Evolutionary conservation across 2,888 invertebrate species (phyloP).

Genomic region (Nemotelus nigrinus): DNA sequence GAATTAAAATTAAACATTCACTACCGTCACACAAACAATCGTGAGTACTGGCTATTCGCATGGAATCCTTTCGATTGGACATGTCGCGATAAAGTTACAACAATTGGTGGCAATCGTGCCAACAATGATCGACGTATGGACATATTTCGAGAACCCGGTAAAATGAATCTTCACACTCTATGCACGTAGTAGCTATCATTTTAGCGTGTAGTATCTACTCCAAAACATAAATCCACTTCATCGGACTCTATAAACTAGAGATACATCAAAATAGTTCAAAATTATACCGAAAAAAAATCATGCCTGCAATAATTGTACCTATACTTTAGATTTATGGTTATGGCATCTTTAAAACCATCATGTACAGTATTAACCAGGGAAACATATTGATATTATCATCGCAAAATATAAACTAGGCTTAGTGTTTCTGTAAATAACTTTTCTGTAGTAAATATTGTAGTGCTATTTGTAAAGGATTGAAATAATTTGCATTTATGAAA

Average conservation of each 20-base stretch:
- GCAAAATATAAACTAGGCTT: not conserved
- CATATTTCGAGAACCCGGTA: conserved; percentile 66
- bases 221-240: not conserved
- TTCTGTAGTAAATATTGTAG: conserved; percentile 17
- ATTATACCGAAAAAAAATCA: not conserved
- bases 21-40: conserved; percentile 71
- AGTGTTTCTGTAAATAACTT: conserved; percentile 21
- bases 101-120: conserved; percentile 63
- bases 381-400: conserved; percentile 1
- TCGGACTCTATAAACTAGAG: conserved; percentile 7
- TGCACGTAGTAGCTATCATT: conserved; percentile 58
- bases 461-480: not conserved
- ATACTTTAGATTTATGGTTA: conserved; percentile 37
- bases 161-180: conserved; percentile 63
- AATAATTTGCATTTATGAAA: conserved; percentile 36
- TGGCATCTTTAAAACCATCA: conserved; percentile 34
- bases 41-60: conserved; percentile 77
- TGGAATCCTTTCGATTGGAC: conserved; percentile 82
- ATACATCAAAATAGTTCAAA: not conserved
- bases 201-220: conserved; percentile 10
- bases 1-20: conserved; percentile 79
- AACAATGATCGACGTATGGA: conserved; percentile 66
- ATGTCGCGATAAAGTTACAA: conserved; percentile 68
- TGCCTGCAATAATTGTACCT: not conserved
- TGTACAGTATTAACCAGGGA: conserved; percentile 43